Base-by-base conservation (phyloP, 1,140 invertebrate genomes). In the Bombus cullumanus region DNA sequence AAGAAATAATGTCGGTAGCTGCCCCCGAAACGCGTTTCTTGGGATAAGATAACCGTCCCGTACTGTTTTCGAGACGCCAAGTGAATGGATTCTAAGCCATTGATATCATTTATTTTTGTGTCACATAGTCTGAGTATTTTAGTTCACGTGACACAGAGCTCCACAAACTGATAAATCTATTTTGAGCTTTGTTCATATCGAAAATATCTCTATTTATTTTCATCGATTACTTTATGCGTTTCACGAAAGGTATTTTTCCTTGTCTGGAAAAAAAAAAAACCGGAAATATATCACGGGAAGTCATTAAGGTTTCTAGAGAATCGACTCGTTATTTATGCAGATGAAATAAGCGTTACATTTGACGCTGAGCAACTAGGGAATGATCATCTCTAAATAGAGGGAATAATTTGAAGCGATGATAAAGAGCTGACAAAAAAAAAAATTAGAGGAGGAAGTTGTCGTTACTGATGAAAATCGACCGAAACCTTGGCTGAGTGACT, bases 401-500 rank as follows among this genome's bases (percentile, higher is more conserved):
- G 41, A 41, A 41, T 22, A 53, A 22, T 53, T 53, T 53, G 22
- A 53, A 22, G 18, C 47, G 18, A 53, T 8, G 47, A 53, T 53
- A 5, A 53, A 53, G 5, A 53, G 47, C 47, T 34, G 22, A 53
- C 4, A 41, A 31, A 47, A 82, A 31, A 47, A 82, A 22, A 18
- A 53, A 53, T 53, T 53, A 73, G 86, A 57, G 53, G 73, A 81
- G 41, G 43, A 41, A 62, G 79, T 85, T 79, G 31, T n/a, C 22
- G 28, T 28, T 39, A 39, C 12, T 69, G 77, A 62, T 57, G 76
- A 71, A 85, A 90, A 79, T 81, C 62, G 78, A 53, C 41, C 66
- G 77, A 86, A 93, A 92, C 92, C 92, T 93, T 92, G 92, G 91
- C 89, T 89, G 86, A 92, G 88, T 90, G 87, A 91, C 81, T 90